phyloP scores from a whole-genome alignment of 2,797 vertebrate genomes.

The Tauraco hartlaubi region DNA sequence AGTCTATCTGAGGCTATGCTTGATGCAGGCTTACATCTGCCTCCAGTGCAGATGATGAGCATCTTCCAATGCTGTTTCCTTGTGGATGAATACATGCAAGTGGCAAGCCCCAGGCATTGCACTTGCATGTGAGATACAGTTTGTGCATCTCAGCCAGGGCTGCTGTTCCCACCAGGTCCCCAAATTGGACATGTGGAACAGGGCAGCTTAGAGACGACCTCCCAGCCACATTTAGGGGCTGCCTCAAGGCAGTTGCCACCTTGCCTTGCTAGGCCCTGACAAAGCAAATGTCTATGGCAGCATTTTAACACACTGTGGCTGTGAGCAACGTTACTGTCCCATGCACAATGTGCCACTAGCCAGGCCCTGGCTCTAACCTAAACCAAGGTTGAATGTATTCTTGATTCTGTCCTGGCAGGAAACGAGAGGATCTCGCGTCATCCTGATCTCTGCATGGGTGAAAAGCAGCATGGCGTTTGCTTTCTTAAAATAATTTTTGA shows the following conservation, averaged over 20 bases:
- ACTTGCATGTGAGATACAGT: background rate
- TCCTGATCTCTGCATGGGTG: background rate
- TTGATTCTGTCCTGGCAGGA: background rate
- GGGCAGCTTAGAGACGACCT: background rate
- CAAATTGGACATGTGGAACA: accelerated
- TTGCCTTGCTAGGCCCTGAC: background rate
- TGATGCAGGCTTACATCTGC: background rate
- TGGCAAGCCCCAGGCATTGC: background rate
- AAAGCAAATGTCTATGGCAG: background rate
- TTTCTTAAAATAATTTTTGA: background rate
- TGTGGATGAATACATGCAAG: background rate
- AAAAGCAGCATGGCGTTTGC: background rate
- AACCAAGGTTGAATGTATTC: background rate
- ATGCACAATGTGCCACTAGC: background rate
- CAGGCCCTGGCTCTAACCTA: background rate
- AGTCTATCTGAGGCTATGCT: background rate
- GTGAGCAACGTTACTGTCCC: background rate
- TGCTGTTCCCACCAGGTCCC: background rate
- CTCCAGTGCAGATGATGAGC: background rate
- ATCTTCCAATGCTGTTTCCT: background rate
- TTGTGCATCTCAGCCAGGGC: background rate
- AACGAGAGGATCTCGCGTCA: background rate
- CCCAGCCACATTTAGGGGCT: background rate
- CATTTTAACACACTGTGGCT: background rate
- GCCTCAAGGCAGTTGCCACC: background rate